Conservation (phyloP, 2,797 vertebrate genomes). For the Danio albolineatus region DNA sequence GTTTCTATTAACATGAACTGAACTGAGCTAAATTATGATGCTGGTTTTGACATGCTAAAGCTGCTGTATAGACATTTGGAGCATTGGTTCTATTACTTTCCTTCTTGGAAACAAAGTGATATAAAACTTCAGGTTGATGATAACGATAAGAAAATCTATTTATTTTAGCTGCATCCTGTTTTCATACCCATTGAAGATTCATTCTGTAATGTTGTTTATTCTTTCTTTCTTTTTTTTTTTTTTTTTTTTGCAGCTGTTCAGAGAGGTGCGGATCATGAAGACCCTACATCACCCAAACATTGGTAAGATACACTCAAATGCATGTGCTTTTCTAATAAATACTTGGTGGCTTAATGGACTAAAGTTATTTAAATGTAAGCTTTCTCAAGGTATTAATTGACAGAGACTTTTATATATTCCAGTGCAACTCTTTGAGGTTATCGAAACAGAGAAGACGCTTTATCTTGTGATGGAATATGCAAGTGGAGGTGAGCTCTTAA, state of each 20-base stretch:
- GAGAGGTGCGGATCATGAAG: conserved; percentile 96
- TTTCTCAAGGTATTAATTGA: not conserved
- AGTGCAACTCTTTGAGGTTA: conserved; percentile 95
- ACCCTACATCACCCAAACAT: conserved; percentile 93
- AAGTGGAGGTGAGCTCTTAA: conserved; percentile 86
- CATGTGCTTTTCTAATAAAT: conserved; percentile 13
- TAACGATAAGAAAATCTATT: too few species aligned
- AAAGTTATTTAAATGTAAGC: not conserved
- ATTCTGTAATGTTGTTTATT: not conserved
- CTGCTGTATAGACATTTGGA: too few species aligned
- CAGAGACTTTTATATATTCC: conserved; percentile 56
- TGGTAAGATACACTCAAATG: conserved; percentile 74
- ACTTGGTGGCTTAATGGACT: not conserved
- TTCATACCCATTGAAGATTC: not conserved
- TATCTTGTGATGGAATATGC: conserved; percentile 96
- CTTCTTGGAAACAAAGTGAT: too few species aligned
- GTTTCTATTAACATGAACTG: too few species aligned
- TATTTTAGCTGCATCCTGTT: not conserved
- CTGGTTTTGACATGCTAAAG: too few species aligned
- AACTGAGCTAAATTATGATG: too few species aligned
- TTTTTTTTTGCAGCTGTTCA: conserved; percentile 83
- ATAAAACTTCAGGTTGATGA: too few species aligned
- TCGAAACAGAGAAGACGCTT: conserved; percentile 93
- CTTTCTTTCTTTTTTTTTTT: conserved; percentile 44
- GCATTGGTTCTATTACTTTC: too few species aligned